Conservation (phyloP, 2,113 vertebrate genomes). For the Nycticorax nycticorax region DNA sequence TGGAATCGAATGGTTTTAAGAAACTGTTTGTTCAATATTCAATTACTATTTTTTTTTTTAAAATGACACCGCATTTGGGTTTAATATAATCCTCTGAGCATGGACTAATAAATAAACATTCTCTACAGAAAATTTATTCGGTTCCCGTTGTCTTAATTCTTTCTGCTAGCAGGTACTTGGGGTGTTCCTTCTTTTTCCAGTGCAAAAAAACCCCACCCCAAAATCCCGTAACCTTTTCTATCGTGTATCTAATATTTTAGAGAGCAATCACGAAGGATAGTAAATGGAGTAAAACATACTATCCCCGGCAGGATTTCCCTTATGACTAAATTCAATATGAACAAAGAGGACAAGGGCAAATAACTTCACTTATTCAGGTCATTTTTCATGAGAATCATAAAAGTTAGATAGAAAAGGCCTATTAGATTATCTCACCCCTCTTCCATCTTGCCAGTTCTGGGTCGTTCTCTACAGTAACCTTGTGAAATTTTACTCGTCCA, state of each 20-base stretch:
- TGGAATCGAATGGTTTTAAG: not conserved
- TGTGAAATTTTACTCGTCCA: not conserved
- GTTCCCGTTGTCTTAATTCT: not conserved
- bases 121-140: not conserved
- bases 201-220: not conserved
- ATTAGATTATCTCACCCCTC: constrained; percentile 12
- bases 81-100: not conserved
- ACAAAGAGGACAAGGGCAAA: constrained; percentile 64
- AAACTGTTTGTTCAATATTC: not conserved
- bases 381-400: constrained; percentile 45
- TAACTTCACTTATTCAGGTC: constrained; percentile 58
- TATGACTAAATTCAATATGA: constrained; percentile 35
- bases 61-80: not conserved
- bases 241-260: not conserved
- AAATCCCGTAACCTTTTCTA: not conserved
- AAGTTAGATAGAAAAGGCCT: not conserved
- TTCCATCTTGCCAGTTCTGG: not conserved
- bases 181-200: not conserved
- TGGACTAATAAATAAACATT: not conserved
- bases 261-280: constrained; percentile 6
- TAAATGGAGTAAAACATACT: constrained; percentile 25
- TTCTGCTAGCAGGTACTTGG: not conserved
- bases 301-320: constrained; percentile 42
- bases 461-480: not conserved
- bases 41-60: not conserved